Evolutionary conservation across 2,888 invertebrate species (phyloP).

Genomic region (Priocnemis perturbator): DNA sequence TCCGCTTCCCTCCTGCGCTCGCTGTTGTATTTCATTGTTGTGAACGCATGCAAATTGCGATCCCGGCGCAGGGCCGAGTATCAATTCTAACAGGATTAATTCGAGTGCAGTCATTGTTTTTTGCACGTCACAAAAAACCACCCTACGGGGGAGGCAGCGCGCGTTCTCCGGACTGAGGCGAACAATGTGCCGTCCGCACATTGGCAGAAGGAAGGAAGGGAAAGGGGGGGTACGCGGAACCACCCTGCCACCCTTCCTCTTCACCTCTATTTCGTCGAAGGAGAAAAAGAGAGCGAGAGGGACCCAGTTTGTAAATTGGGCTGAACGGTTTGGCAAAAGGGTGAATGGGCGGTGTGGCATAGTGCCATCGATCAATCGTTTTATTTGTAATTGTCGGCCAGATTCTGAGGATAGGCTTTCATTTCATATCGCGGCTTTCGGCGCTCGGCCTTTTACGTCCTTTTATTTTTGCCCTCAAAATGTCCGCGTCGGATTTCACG

Average conservation of each 20-base stretch:
- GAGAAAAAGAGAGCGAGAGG: slow-evolving; percentile 60
- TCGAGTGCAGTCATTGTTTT: slow-evolving; percentile 66
- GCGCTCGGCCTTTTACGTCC: no score
- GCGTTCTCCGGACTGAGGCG: neutral
- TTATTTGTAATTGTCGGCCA: slow-evolving; percentile 16
- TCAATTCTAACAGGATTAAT: slow-evolving; percentile 67
- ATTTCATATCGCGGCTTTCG: no score
- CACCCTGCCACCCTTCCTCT: no score
- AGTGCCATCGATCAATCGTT: slow-evolving; percentile 22
- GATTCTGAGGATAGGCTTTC: no score
- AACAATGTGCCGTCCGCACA: slow-evolving; percentile 4
- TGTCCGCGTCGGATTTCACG: no score
- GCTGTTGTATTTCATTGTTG: slow-evolving; percentile 64
- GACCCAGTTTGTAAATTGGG: slow-evolving; percentile 44
- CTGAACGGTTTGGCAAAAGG: slow-evolving; percentile 34
- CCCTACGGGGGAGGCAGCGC: no score
- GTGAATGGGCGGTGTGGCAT: slow-evolving; percentile 10
- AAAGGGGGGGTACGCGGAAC: no score
- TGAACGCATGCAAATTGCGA: slow-evolving; percentile 67
- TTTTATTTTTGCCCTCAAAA: no score
- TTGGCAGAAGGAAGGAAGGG: neutral
- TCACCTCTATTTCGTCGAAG: slow-evolving; percentile 35
- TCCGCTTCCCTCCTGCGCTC: slow-evolving; percentile 30
- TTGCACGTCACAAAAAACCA: slow-evolving; percentile 57
- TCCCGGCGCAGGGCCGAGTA: slow-evolving; percentile 58